Base-by-base conservation (phyloP, 2,113 vertebrate species). In the Perca schrenkii region DNA sequence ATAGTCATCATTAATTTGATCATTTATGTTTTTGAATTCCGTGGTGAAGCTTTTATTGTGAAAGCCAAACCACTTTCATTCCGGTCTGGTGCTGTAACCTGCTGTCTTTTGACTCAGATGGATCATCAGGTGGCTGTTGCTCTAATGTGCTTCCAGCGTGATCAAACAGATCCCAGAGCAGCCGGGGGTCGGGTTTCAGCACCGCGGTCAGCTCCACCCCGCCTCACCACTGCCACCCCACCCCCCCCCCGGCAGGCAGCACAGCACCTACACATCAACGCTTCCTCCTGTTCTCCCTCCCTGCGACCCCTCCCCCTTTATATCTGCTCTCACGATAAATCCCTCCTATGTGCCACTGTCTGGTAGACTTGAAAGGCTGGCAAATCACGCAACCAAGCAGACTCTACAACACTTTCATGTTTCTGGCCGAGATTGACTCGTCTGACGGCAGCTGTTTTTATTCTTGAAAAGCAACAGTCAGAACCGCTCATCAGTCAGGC, bases 131-230 rank as follows among this genome's bases (percentile, higher is more conserved):
- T 93, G 91, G 91, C 67, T 60, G 77, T 57, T 83, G 73, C 71
- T 70, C 77, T 28, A n/a, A 82, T 82, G 79, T 81, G 77, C 84
- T 84, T 74, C 6, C 74, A 78, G 85, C 58, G 60, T 70, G 79
- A 66, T 82, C 78, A 77, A 84, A 67, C 77, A 86, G 89, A 83
- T 83, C 67, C 82, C 72, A 81, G 84, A 82, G 61, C 84, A 73
- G 84, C 74, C 47, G 4, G 75, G 43, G 54, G 52, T 86, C 76
- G 31, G 63, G 76, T 87, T 96, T 95, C 95, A 96, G 96, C 87
- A 96, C 96, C 83, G 83, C 90, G 96, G 96, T 87, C 94, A 97
- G 95, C 93, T 94, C 95, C 3, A 61, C 31, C 63, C 54, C 81
- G 82, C 31, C 72, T 2, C 36, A 73, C 67, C 81, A 95, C 93